Base-by-base conservation (phyloP, 2,113 vertebrate species). In the Cyanistes caeruleus region DNA sequence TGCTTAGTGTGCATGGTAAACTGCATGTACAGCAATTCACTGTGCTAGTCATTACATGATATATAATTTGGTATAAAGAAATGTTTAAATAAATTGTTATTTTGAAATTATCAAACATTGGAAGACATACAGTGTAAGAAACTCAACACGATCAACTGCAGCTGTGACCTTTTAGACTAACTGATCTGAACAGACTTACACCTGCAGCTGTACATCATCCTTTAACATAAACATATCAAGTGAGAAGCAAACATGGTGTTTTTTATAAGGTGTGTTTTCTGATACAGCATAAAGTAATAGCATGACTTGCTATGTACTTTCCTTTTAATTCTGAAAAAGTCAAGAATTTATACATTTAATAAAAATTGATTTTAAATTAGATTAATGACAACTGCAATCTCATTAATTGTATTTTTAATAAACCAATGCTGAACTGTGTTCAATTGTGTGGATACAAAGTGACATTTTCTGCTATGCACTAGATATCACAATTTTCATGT, bases 91-190 rank as follows among this genome's bases (percentile, higher is more conserved):
- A 93, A 96, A 39, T 37, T 87, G 30, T 81, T 93, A 91, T 53
- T 92, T 95, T 96, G 80, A 95, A 97, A 96, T 83, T 92, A 94
- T 92, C 64, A 95, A 97, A 94, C 74, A 95, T 95, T 88, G 91
- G 88, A 95, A 97, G 96, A 83, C 24, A 84, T 83, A 86, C 91
- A 91, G 83, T 89, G 63, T 68, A 97, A 95, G 97, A 98, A 98
- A 98, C 83, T 88, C 92, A 96, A 98, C 97, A 96, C 97, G 93
- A 87, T 59, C 64, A 97, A 79, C 67, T 91, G 90, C 25, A 74
- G 46, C 92, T 81, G 49, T 79, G 98, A 97, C 98, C 98, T 98
- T 98, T 98, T 64, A 84, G 96, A 97, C 74, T 63, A 90, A 93
- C 96, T 97, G 95, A 96, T 95, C 89, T 89, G 83, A 86, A 89